Conservation (phyloP, 2,888 invertebrate genomes). For the Polietes domitor region DNA sequence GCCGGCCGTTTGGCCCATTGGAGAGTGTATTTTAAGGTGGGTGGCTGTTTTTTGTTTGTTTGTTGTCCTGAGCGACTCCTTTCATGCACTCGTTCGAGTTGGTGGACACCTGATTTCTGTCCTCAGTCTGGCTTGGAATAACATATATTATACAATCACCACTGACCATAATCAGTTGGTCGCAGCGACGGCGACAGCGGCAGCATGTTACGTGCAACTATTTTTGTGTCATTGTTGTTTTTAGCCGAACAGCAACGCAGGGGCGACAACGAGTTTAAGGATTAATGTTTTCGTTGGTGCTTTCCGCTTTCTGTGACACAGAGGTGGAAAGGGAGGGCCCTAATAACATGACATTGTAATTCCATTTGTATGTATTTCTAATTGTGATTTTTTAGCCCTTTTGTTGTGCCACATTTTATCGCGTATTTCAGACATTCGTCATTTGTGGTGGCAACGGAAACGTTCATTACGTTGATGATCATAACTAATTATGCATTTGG, state of each 20-base stretch:
- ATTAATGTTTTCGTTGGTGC: not conserved
- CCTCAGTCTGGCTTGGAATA: not conserved
- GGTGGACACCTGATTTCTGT: conserved; percentile 28
- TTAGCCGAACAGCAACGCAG: not conserved
- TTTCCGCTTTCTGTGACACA: not conserved
- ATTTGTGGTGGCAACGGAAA: not conserved
- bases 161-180: not conserved
- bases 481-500: conserved; percentile 14
- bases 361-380: conserved; percentile 1
- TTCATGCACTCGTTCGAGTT: not conserved
- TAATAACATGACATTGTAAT: conserved; percentile 24
- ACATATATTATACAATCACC: conserved; percentile 12
- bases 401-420: not conserved
- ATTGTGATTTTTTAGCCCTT: conserved; percentile 21
- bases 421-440: not conserved
- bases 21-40: not conserved
- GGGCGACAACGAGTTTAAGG: not conserved
- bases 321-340: not conserved
- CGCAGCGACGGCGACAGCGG: not conserved
- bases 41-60: not conserved
- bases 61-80: not conserved
- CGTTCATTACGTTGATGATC: conserved; percentile 14
- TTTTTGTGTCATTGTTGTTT: conserved; percentile 45
- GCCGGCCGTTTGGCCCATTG: conserved; percentile 5
- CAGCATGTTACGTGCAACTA: conserved; percentile 45